These are phyloP conservation scores for Penaeus japonicus DNA, from an alignment of 1,140 invertebrate genomes.

Conservation along the genomic window DNA sequence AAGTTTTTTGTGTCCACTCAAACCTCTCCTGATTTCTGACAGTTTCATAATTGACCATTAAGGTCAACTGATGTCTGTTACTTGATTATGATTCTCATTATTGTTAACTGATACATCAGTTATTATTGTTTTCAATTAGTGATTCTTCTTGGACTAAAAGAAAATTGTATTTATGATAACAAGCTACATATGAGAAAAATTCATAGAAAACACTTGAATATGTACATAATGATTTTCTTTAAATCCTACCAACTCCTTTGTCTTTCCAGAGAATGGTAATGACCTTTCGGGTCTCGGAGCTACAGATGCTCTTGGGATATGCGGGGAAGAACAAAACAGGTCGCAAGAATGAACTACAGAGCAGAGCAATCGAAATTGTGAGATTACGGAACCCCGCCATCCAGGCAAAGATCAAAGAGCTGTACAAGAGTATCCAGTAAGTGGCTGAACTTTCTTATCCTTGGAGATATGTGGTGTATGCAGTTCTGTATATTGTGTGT, in stretches of 20 bases:
- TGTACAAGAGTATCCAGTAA: conserved; percentile 69
- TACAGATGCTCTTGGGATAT: conserved; percentile 83
- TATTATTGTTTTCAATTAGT: too few species aligned
- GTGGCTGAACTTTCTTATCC: neutral
- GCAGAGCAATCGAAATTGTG: conserved; percentile 79
- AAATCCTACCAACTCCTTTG: neutral
- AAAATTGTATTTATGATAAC: too few species aligned
- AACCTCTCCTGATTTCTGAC: too few species aligned
- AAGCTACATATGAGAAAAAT: neutral
- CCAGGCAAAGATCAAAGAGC: conserved; percentile 81
- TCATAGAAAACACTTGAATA: neutral
- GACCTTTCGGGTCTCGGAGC: conserved; percentile 83
- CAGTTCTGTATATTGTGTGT: neutral
- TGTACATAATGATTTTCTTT: neutral
- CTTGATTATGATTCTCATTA: too few species aligned
- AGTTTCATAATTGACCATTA: too few species aligned
- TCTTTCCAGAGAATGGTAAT: conserved; percentile 72
- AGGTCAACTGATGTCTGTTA: too few species aligned
- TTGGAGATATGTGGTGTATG: neutral
- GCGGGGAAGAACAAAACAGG: conserved; percentile 86
- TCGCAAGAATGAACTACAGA: conserved; percentile 85
- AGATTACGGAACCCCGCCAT: conserved; percentile 76
- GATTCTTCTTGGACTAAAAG: too few species aligned
- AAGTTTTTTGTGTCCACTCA: too few species aligned
- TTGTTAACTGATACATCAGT: too few species aligned